Conservation (phyloP, 2,113 vertebrate genomes). For the Aspiorhynchus laticeps region DNA sequence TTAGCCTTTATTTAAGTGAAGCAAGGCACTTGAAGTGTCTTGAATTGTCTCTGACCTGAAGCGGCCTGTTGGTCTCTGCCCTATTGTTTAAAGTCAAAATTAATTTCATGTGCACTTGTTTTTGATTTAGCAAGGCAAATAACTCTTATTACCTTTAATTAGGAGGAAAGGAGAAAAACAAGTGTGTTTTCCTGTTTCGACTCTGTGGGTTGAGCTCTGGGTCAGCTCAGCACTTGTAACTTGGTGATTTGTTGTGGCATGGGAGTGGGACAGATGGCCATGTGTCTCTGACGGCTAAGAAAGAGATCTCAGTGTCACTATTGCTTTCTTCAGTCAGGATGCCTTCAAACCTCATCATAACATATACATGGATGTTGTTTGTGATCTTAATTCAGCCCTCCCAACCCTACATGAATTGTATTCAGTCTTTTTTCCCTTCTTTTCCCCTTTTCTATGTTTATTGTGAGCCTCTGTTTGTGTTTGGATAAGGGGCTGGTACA, state of each 20-base stretch:
- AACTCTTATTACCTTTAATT: slow-evolving; percentile 74
- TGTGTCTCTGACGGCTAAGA: slow-evolving; percentile 41
- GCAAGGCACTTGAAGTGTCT: slow-evolving; percentile 60
- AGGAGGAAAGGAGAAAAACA: slow-evolving; percentile 58
- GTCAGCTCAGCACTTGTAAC: slow-evolving; percentile 71
- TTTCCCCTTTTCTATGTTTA: slow-evolving; percentile 27
- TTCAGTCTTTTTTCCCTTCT: slow-evolving; percentile 13
- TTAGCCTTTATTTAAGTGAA: slow-evolving; percentile 56
- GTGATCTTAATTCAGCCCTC: slow-evolving; percentile 32
- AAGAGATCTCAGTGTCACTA: slow-evolving; percentile 18
- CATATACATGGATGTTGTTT: slow-evolving; percentile 27
- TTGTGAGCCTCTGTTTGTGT: slow-evolving; percentile 30
- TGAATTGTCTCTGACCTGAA: slow-evolving; percentile 54
- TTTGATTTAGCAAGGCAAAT: slow-evolving; percentile 79
- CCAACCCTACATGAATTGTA: slow-evolving; percentile 35
- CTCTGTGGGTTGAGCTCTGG: slow-evolving; percentile 62
- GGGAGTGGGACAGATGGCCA: slow-evolving; percentile 55
- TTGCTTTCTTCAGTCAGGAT: slow-evolving; percentile 3
- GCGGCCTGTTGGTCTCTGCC: slow-evolving; percentile 53
- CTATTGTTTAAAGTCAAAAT: slow-evolving; percentile 56
- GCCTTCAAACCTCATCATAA: slow-evolving; percentile 28
- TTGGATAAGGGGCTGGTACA: slow-evolving; percentile 38
- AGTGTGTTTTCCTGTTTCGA: slow-evolving; percentile 56
- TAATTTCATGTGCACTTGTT: slow-evolving; percentile 70
- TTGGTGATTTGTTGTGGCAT: slow-evolving; percentile 69